Base-by-base conservation (phyloP, 2,888 invertebrate genomes). In the Cheilosia vernalis region DNA sequence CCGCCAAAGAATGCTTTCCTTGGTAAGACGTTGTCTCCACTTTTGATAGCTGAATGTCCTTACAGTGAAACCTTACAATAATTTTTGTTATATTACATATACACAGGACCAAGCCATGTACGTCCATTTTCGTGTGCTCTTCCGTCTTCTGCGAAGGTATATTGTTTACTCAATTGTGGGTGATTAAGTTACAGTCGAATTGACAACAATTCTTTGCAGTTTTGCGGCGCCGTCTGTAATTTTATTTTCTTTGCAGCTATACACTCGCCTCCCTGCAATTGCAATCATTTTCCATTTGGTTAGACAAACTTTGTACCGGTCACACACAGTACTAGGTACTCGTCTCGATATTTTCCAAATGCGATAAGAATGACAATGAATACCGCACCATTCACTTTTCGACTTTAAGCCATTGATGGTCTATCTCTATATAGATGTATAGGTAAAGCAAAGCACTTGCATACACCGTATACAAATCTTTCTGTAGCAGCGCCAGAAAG, bases 151-250 rank as follows among this genome's bases (percentile, higher is more conserved):
- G 60, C 24, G 24, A 74, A 47, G 61, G 76, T 81, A 85, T 81
- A 85, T 81, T 85, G 76, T 85, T 85, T 72, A 72, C 85, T 77
- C 77, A 76, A 80, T 85, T 74, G 74, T 66, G 67, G 70, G 66
- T 80, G 76, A 64, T 84, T 69, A 70, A 76, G 76, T 66, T 76
- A 60, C 51, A 58, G 70, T 85, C 67, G 64, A 77, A 82, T 77
- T 56, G 70, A 66, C 70, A 70, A 80, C 84, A 44, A 61, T 64
- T 70, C 61, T 3, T 49, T 53, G 13, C 51, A 27, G n/a, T 17
- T 27, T n/a, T 37, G 9, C 37, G 58, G 30, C 9, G 5, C 33
- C 55, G 5, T 44, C 55, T 44, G 21, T 51, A 15, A 37, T n/a
- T 60, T 24, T 19, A 2, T 58, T 55, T 51, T 61, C 2, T 67